phyloP scores from a whole-genome alignment of 2,113 vertebrate species.

The Hymenochirus boettgeri region DNA sequence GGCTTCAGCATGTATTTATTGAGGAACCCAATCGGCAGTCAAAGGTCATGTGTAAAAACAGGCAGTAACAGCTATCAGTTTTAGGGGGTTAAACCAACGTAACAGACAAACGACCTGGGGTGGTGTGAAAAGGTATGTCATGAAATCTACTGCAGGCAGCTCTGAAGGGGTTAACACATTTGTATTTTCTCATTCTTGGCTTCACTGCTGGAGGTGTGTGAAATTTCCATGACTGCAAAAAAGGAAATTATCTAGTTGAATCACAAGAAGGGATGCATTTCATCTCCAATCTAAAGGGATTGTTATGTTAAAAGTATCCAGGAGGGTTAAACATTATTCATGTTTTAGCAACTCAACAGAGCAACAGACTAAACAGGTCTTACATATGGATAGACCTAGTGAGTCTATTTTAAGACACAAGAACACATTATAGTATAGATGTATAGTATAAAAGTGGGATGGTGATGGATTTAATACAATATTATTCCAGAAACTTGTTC shows the following conservation, averaged over 20 bases:
- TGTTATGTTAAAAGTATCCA: conserved; percentile 10
- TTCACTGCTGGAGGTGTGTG: not conserved
- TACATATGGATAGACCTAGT: not conserved
- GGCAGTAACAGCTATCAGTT: not conserved
- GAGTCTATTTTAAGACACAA: not conserved
- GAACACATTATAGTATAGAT: no score
- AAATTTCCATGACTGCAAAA: conserved; percentile 18
- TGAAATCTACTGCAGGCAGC: not conserved
- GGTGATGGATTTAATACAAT: no score
- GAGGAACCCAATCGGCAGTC: not conserved
- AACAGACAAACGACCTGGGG: not conserved
- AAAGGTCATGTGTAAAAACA: conserved; percentile 1
- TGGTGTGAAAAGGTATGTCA: not conserved
- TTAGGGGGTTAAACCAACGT: conserved; percentile 16
- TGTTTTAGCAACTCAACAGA: not conserved
- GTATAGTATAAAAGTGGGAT: no score
- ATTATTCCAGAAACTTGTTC: no score
- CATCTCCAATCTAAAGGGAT: conserved; percentile 11
- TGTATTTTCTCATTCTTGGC: not conserved
- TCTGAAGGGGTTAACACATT: no score
- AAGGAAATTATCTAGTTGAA: conserved; percentile 23
- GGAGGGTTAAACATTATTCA: conserved; percentile 3
- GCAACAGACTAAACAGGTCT: not conserved
- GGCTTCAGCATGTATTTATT: not conserved
- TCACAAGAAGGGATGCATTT: conserved; percentile 12